These are phyloP conservation scores for Allacma fusca DNA, from an alignment of 2,888 invertebrate genomes.

Conservation along the genomic window DNA sequence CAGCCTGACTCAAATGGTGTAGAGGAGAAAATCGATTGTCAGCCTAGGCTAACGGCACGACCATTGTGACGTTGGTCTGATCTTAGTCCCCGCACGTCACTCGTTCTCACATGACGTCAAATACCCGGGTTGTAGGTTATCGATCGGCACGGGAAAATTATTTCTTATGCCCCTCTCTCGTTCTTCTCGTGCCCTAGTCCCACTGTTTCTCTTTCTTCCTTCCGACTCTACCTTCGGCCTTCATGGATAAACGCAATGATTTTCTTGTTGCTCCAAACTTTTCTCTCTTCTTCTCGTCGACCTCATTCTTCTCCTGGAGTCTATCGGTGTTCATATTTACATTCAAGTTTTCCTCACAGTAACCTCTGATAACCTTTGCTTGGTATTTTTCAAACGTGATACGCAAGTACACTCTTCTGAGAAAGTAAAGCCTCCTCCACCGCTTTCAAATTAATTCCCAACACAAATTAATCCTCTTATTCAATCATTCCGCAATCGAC, in stretches of 20 bases:
- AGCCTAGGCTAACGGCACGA: slow-evolving; percentile 59
- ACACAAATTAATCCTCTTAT: too few species aligned
- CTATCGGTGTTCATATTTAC: neutral
- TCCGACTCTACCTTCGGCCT: neutral
- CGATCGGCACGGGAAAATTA: slow-evolving; percentile 44
- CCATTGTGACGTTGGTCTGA: slow-evolving; percentile 60
- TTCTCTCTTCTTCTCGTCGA: slow-evolving; percentile 10
- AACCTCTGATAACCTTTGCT: too few species aligned
- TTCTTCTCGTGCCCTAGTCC: slow-evolving; percentile 28
- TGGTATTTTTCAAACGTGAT: too few species aligned
- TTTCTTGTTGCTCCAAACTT: slow-evolving; percentile 17
- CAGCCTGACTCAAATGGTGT: neutral
- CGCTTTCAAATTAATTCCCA: too few species aligned
- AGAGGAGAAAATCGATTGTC: slow-evolving; percentile 49
- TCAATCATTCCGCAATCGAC: too few species aligned
- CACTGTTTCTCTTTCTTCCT: slow-evolving; percentile 8
- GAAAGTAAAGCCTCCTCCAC: too few species aligned
- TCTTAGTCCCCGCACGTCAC: slow-evolving; percentile 57
- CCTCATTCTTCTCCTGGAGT: neutral
- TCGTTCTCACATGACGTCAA: slow-evolving; percentile 59
- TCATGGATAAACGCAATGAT: slow-evolving; percentile 6
- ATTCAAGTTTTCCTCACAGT: neutral
- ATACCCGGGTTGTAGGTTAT: slow-evolving; percentile 55
- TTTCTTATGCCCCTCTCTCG: slow-evolving; percentile 24
- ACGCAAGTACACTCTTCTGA: too few species aligned